phyloP scores from a whole-genome alignment of 2,888 invertebrate genomes.

The Melanargia galathea region DNA sequence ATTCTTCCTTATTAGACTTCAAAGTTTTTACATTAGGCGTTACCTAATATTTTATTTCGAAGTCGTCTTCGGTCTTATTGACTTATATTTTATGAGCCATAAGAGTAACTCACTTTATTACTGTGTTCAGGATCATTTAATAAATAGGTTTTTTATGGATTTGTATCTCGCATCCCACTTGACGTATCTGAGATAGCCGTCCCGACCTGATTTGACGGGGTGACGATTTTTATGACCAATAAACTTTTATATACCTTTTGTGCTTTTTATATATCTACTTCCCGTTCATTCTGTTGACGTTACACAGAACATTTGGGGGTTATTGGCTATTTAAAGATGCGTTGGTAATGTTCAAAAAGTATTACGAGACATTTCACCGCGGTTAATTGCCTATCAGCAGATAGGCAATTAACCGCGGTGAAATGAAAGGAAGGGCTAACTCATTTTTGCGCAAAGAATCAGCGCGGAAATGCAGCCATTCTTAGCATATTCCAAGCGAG shows the following conservation, averaged over 20 bases:
- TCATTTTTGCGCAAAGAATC: too few species aligned
- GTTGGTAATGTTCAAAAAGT: not conserved
- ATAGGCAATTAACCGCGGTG: too few species aligned
- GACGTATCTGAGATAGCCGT: slow-evolving; percentile 42
- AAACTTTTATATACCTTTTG: slow-evolving; percentile 48
- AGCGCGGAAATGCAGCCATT: too few species aligned
- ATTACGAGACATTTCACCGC: too few species aligned
- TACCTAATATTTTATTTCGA: not conserved
- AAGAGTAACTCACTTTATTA: slow-evolving; percentile 30
- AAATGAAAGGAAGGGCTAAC: too few species aligned
- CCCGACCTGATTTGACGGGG: slow-evolving; percentile 54
- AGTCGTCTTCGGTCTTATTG: slow-evolving; percentile 21
- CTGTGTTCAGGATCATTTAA: slow-evolving; percentile 30
- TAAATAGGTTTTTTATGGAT: slow-evolving; percentile 42
- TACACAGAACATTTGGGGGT: slow-evolving; percentile 1
- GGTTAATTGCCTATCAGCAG: too few species aligned
- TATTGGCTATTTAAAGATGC: slow-evolving; percentile 7
- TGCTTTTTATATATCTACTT: slow-evolving; percentile 35
- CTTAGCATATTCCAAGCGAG: too few species aligned
- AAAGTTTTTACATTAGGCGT: slow-evolving; percentile 1
- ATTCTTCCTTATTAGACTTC: slow-evolving; percentile 12
- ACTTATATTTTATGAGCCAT: slow-evolving; percentile 30
- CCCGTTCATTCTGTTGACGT: slow-evolving; percentile 42
- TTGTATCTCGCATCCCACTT: slow-evolving; percentile 44
- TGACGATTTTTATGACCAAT: slow-evolving; percentile 56